Base-by-base conservation (phyloP, 2,888 invertebrate species). In the Suillia variegata region DNA sequence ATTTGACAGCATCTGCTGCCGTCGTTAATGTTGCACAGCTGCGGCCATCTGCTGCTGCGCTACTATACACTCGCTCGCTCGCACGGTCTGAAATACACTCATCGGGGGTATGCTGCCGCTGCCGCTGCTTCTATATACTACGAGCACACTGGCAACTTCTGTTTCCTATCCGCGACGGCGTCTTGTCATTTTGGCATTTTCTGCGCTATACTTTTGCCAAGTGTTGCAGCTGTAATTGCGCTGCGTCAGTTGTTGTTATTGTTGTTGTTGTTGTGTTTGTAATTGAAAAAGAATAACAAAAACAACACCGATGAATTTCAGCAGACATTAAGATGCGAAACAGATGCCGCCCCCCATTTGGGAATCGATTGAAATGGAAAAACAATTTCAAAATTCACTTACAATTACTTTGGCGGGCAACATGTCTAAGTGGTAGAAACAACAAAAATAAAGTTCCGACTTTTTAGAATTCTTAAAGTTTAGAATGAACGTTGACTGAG, bases 11-110 rank as follows among this genome's bases (percentile, higher is more conserved):
- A n/a, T n/a, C n/a, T n/a, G n/a, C n/a, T n/a, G n/a, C n/a, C n/a
- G n/a, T n/a, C n/a, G n/a, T n/a, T 65, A 67, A 66, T 67, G 67
- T 58, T 62, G 55, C 26, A 49, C 69, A 67, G 68, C 68, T 67
- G 71, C 63, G 62, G 26, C 58, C 58, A 54, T 48, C 51, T 58
- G 53, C 58, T 58, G 15, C n/a, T n/a, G n/a, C n/a, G 38, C 15
- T 38, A n/a, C 38, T n/a, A n/a, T n/a, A n/a, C n/a, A n/a, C n/a
- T n/a, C n/a, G n/a, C n/a, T n/a, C n/a, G n/a, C n/a, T n/a, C n/a
- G n/a, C n/a, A n/a, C n/a, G n/a, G n/a, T n/a, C n/a, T n/a, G n/a
- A n/a, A n/a, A n/a, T n/a, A n/a, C n/a, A n/a, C n/a, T n/a, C n/a
- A n/a, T n/a, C n/a, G n/a, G n/a, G n/a, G n/a, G n/a, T n/a, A n/a